These are phyloP conservation scores for Oostethus manadensis DNA, from an alignment of 2,113 vertebrate species.

Conservation along the genomic window DNA sequence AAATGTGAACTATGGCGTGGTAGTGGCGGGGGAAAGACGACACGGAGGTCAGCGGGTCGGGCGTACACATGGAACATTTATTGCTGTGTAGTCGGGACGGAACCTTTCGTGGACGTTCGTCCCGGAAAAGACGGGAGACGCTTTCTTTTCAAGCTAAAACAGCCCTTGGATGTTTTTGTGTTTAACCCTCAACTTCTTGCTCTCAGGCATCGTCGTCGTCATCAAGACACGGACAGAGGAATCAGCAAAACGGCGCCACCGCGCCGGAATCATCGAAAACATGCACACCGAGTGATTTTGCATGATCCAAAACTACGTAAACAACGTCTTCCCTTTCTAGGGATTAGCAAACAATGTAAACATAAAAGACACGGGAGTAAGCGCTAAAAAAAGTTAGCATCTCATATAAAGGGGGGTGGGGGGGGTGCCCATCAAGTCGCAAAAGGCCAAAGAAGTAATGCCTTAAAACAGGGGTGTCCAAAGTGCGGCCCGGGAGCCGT, in stretches of 20 bases:
- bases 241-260: slow-evolving; percentile 53
- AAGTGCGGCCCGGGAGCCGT: no score
- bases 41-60: slow-evolving; percentile 62
- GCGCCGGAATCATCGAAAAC: slow-evolving; percentile 42
- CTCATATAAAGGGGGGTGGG: slow-evolving; percentile 40
- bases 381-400: slow-evolving; percentile 47
- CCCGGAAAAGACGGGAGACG: slow-evolving; percentile 58
- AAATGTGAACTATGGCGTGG: no score
- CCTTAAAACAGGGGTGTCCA: slow-evolving; percentile 31
- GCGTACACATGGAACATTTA: slow-evolving; percentile 73
- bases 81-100: slow-evolving; percentile 73
- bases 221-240: slow-evolving; percentile 21
- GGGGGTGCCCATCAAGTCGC: slow-evolving; percentile 38
- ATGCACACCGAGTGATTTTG: slow-evolving; percentile 51
- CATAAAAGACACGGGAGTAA: slow-evolving; percentile 57
- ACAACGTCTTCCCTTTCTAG: slow-evolving; percentile 45
- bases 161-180: slow-evolving; percentile 69
- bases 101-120: slow-evolving; percentile 64
- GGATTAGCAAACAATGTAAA: slow-evolving; percentile 41
- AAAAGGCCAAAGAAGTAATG: slow-evolving; percentile 31
- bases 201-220: slow-evolving; percentile 39
- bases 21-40: slow-evolving; percentile 50
- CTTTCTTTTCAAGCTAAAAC: slow-evolving; percentile 68
- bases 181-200: slow-evolving; percentile 41
- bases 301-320: slow-evolving; percentile 42